Conservation (phyloP, 2,113 vertebrate genomes). For the Xyrauchen texanus region DNA sequence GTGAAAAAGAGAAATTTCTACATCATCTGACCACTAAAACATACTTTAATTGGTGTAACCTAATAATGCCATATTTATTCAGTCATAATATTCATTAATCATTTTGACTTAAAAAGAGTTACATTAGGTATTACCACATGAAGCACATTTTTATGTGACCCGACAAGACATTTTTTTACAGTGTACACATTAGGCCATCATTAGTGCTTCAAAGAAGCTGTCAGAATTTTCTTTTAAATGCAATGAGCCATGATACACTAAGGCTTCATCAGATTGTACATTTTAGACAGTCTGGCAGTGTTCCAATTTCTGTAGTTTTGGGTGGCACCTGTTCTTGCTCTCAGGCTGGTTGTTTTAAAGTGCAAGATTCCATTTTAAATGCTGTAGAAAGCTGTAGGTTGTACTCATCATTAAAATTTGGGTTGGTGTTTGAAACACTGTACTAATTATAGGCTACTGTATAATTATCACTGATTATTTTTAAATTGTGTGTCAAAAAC, state of each 20-base stretch:
- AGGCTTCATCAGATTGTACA: background rate
- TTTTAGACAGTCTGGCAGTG: background rate
- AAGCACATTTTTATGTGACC: background rate
- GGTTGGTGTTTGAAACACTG: no score
- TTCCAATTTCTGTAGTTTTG: background rate
- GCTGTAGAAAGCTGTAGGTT: background rate
- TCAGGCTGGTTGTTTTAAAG: background rate
- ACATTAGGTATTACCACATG: background rate
- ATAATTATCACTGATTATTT: no score
- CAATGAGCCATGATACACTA: background rate
- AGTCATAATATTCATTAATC: background rate
- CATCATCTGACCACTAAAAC: background rate
- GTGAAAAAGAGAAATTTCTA: no score
- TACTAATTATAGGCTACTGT: no score
- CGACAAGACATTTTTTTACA: background rate
- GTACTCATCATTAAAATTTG: no score
- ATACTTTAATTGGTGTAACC: no score
- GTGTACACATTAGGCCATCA: background rate
- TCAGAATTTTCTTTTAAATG: background rate
- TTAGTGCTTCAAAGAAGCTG: slow-evolving; percentile 4
- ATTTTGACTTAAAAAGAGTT: background rate
- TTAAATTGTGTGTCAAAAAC: no score
- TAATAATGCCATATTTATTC: background rate
- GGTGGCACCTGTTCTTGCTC: background rate
- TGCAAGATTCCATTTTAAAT: background rate